Conservation (phyloP, 2,888 invertebrate genomes). For the Argynnis bischoffii region DNA sequence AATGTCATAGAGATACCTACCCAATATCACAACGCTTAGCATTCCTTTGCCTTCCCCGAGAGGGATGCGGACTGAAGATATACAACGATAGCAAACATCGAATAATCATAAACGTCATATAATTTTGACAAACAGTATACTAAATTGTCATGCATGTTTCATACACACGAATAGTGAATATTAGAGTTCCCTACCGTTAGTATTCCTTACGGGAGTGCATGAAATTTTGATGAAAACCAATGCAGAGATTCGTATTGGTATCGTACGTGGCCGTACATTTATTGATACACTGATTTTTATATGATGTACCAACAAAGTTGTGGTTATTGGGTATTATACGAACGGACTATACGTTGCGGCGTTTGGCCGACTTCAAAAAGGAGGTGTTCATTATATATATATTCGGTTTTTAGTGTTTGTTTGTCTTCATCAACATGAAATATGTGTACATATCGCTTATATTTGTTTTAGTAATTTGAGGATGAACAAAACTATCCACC, state of each 20-base stretch:
- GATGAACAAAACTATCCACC: too few relatives aligned
- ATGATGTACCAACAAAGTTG: slow-evolving; percentile 21
- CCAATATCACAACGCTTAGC: neutral
- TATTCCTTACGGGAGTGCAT: slow-evolving; percentile 38
- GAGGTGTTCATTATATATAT: neutral
- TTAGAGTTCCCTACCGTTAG: slow-evolving; percentile 15
- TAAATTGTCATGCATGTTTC: slow-evolving; percentile 8
- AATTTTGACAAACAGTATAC: slow-evolving; percentile 12
- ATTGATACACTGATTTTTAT: slow-evolving; percentile 30
- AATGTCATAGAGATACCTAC: neutral
- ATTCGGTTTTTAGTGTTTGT: too few relatives aligned
- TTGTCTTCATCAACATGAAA: too few relatives aligned
- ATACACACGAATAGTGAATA: slow-evolving; percentile 31
- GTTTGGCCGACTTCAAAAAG: too few relatives aligned
- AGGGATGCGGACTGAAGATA: neutral
- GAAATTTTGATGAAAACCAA: slow-evolving; percentile 56
- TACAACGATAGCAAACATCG: neutral
- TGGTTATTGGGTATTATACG: slow-evolving; percentile 17
- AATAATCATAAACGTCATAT: slow-evolving; percentile 9
- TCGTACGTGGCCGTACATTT: slow-evolving; percentile 49
- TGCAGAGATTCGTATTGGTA: slow-evolving; percentile 68
- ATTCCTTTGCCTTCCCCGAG: neutral
- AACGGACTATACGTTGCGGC: too few relatives aligned
- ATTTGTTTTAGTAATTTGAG: too few relatives aligned
- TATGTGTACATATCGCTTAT: too few relatives aligned